Conservation (phyloP, 2,888 invertebrate genomes). For the Yponomeuta sedellus region DNA sequence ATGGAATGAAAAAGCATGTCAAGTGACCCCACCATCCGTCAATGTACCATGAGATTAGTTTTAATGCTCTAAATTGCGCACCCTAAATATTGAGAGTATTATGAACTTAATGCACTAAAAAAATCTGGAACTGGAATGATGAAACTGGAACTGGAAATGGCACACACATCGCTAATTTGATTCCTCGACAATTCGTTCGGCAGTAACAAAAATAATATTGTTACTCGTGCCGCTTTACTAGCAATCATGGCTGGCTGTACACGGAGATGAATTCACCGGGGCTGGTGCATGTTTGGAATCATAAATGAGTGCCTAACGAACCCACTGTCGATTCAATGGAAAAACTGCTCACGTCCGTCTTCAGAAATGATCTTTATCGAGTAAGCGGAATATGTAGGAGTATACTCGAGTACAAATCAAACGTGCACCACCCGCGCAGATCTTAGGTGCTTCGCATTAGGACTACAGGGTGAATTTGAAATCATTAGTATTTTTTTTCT, state of each 20-base stretch:
- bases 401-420: not conserved
- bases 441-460: not conserved
- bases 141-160: too few relatives aligned
- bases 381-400: conserved; percentile 11
- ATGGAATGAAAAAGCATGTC: too few relatives aligned
- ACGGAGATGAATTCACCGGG: not conserved
- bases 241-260: not conserved
- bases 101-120: too few relatives aligned
- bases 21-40: too few relatives aligned
- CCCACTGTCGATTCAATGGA: conserved; percentile 27
- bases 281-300: not conserved
- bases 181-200: not conserved
- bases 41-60: too few relatives aligned
- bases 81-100: too few relatives aligned
- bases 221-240: too few relatives aligned
- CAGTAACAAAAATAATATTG: too few relatives aligned
- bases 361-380: conserved; percentile 11
- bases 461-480: not conserved
- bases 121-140: not conserved
- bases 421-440: not conserved
- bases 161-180: not conserved
- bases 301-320: conserved; percentile 15
- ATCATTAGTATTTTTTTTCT: too few relatives aligned
- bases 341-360: not conserved
- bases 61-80: too few relatives aligned